Evolutionary conservation across 2,113 vertebrate species (phyloP), one percentile per base, ranked within the genome.

Genomic region (Epinephelus moara): DNA sequence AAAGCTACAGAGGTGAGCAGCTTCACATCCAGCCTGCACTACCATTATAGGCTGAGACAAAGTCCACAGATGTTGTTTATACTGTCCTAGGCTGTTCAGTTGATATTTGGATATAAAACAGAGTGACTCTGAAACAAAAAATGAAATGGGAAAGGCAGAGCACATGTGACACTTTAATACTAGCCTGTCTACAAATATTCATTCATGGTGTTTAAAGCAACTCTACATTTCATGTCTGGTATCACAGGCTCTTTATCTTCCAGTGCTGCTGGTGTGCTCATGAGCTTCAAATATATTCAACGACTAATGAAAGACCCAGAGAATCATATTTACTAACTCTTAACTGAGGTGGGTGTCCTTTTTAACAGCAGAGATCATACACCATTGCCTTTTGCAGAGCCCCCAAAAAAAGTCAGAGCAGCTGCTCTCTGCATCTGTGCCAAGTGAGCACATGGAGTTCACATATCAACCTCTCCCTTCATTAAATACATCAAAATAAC

Each of bases 11-110:
- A 80, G 19, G 78, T 7, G 15, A 67, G 63, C n/a, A 74, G 53
- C 64, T 68, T 80, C 55, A 80, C 70, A 78, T 87, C 52, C 53
- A 62, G 68, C 73, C 37, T 84, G 56, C 55, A 52, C 57, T 37
- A 59, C 62, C 14, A 45, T 49, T 61, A 49, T 50, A 61, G 57
- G 71, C 71, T 37, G 4, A 55, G 42, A 55, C 17, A 70, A 0
- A 33, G 59, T 30, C 50, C 52, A 61, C 4, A 47, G 42, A 50
- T 13, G 18, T 23, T 15, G 4, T 68, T 64, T 56, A 45, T 42
- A 2, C 11, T 21, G 50, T 64, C 30, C 25, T 3, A 23, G 4
- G 18, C 62, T n/a, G 11, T 25, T 37, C n/a, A 17, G 17, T 40
- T n/a, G 14, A 67, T 50, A 40, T 50, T 56, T 13, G 3, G 6